These are phyloP conservation scores for Drosophila subpulchrella DNA, from an alignment of 1,140 invertebrate genomes.

Conservation along the genomic window DNA sequence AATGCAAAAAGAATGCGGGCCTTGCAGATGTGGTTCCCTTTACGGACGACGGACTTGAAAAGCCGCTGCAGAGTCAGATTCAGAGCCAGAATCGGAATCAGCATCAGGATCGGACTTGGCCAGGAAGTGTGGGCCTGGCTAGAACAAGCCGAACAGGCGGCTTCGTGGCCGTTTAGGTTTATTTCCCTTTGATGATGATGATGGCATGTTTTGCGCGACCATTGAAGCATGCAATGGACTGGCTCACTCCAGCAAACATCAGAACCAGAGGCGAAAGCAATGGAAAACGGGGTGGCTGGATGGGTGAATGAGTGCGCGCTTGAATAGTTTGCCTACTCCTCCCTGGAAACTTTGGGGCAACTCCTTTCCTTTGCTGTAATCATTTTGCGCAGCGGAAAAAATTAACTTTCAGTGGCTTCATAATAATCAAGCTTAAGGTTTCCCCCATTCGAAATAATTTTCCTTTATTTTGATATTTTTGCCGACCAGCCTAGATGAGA, in stretches of 20 bases:
- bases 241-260: slow-evolving; percentile 62
- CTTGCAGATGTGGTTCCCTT: slow-evolving; percentile 9
- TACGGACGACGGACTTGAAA: slow-evolving; percentile 28
- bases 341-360: slow-evolving; percentile 5
- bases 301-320: slow-evolving; percentile 70
- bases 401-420: slow-evolving; percentile 54
- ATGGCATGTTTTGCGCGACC: slow-evolving; percentile 79
- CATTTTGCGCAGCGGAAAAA: slow-evolving; percentile 24
- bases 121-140: slow-evolving; percentile 11
- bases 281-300: slow-evolving; percentile 9
- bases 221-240: slow-evolving; percentile 78
- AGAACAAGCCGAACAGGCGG: slow-evolving; percentile 51
- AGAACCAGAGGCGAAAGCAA: slow-evolving; percentile 10
- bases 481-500: slow-evolving; percentile 33
- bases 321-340: slow-evolving; percentile 66
- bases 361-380: slow-evolving; percentile 17
- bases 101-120: background rate
- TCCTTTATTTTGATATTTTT: slow-evolving; percentile 43
- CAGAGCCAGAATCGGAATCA: slow-evolving; percentile 1
- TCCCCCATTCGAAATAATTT: slow-evolving; percentile 43
- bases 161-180: slow-evolving; percentile 80
- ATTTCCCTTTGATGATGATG: slow-evolving; percentile 78
- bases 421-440: slow-evolving; percentile 73
- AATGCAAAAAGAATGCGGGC: slow-evolving; percentile 31
- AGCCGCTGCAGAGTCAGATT: slow-evolving; percentile 37